Conservation (phyloP, 2,888 invertebrate genomes). For the Drosophila tanythrix region DNA sequence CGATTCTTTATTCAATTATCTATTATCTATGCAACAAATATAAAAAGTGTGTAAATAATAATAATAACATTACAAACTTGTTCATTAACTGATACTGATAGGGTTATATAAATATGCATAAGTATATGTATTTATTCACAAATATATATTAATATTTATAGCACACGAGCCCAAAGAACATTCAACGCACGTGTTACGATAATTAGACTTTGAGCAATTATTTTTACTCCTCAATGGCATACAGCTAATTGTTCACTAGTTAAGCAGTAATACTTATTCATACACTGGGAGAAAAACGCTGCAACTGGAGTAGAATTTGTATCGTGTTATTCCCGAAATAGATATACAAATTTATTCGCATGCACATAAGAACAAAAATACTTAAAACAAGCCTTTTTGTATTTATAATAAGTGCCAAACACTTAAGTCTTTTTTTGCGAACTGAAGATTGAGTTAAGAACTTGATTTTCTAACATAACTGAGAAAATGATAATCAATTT, state of each 20-base stretch:
- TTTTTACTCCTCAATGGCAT: slow-evolving; percentile 28
- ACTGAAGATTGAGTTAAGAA: not conserved
- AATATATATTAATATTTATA: slow-evolving; percentile 1
- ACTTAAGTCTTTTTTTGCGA: not conserved
- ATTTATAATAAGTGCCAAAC: not conserved
- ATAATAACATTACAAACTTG: not conserved
- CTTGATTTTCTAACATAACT: not conserved
- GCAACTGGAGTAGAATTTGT: not conserved
- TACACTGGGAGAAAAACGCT: not conserved
- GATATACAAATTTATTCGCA: not conserved
- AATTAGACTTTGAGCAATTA: slow-evolving; percentile 24
- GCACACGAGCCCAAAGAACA: not conserved
- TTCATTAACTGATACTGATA: not conserved
- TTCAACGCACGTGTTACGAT: slow-evolving; percentile 23
- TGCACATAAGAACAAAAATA: not conserved
- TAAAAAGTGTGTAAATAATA: not conserved
- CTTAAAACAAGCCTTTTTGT: not conserved
- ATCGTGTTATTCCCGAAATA: not conserved
- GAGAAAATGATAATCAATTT: not conserved
- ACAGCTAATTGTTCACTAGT: slow-evolving; percentile 56
- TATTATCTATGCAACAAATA: not conserved
- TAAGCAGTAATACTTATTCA: slow-evolving; percentile 22
- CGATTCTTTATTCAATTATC: not conserved
- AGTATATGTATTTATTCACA: not conserved
- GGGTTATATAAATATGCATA: not conserved